Evolutionary conservation across 2,113 vertebrate species (phyloP).

Genomic region (Ailurus styani): DNA sequence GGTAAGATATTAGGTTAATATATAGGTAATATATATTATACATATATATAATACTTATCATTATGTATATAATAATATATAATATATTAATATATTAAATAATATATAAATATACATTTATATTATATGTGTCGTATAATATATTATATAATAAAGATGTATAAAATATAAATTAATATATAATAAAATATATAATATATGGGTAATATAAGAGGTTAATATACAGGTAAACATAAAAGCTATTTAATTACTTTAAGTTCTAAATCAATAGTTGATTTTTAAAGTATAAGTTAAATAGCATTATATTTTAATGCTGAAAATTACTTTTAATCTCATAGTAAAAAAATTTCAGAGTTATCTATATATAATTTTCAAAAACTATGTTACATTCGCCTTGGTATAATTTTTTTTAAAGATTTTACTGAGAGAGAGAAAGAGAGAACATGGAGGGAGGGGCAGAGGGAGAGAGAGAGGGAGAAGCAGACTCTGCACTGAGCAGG

Average conservation of each 20-base stretch:
- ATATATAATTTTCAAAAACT: background rate
- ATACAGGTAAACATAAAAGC: background rate
- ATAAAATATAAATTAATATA: too few species aligned
- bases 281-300: background rate
- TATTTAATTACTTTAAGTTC: background rate
- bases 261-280: slow-evolving; percentile 16
- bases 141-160: too few species aligned
- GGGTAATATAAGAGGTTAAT: too few species aligned
- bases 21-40: too few species aligned
- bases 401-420: too few species aligned
- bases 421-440: background rate
- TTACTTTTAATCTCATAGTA: background rate
- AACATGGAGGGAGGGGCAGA: background rate
- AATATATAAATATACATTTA: too few species aligned
- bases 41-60: too few species aligned
- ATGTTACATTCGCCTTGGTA: background rate
- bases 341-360: background rate
- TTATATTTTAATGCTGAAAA: background rate
- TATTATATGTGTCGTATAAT: too few species aligned
- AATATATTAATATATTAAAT: too few species aligned
- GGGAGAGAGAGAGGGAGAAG: background rate
- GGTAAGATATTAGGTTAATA: too few species aligned
- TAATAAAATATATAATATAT: too few species aligned
- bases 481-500: background rate
- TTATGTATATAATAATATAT: too few species aligned